A percentile compares a stretch with the other conserved stretches of the same genome.
phyloP scores from a whole-genome alignment of 2,797 vertebrate species.

The Halcyon chelicuti region DNA sequence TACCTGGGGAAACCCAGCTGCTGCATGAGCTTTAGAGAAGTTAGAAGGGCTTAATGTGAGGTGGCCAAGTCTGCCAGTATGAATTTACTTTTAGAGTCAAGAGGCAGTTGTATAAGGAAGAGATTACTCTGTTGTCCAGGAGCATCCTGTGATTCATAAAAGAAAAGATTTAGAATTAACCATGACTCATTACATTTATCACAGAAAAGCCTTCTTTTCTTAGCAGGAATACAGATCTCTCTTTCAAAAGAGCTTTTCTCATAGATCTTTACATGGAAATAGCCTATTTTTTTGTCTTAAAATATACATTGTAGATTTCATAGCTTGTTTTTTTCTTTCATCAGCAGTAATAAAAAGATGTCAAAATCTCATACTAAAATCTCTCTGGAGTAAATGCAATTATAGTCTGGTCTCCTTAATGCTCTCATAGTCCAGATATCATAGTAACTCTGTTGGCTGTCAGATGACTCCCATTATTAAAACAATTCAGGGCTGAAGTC shows the following conservation, averaged over 20 bases:
- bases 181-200: neutral
- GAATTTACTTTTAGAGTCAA: neutral
- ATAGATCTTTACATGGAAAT: neutral
- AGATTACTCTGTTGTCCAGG: neutral
- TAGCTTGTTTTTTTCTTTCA: neutral
- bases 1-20: neutral
- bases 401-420: neutral
- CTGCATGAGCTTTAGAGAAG: neutral
- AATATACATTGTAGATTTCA: neutral
- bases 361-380: neutral
- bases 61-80: neutral
- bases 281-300: neutral
- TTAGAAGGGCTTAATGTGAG: neutral
- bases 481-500: neutral
- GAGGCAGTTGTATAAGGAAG: neutral
- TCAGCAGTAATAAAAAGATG: neutral
- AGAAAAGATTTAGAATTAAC: constrained; percentile 2
- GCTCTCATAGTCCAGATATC: neutral
- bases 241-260: neutral
- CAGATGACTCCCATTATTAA: neutral
- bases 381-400: neutral
- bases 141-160: neutral
- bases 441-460: neutral
- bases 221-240: neutral
- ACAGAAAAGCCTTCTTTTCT: neutral